Evolutionary conservation across 2,888 invertebrate species (phyloP).

Genomic region (Strigamia crassipes): DNA sequence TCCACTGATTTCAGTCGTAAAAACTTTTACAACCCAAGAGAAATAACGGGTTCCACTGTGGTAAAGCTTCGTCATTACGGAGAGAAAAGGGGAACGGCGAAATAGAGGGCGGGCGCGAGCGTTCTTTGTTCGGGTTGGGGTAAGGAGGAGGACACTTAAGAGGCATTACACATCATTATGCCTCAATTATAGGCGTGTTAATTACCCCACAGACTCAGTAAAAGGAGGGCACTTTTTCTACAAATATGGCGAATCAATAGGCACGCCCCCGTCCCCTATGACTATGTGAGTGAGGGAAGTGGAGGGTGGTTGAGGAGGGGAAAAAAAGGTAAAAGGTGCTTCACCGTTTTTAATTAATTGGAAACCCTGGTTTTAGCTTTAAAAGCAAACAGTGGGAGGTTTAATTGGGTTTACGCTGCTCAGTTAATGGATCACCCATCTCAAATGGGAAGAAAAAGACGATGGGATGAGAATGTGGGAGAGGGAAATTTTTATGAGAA

Average conservation of each 20-base stretch:
- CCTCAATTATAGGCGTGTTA: slow-evolving; percentile 39
- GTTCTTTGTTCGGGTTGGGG: slow-evolving; percentile 21
- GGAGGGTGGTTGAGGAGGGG: neutral
- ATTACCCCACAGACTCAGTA: slow-evolving; percentile 24
- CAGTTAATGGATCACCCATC: slow-evolving; percentile 21
- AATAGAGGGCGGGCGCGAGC: slow-evolving; percentile 16
- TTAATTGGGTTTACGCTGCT: slow-evolving; percentile 21
- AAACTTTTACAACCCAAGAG: slow-evolving; percentile 41
- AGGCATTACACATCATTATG: slow-evolving; percentile 25
- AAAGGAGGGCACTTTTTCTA: slow-evolving; percentile 21
- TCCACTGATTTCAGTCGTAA: slow-evolving; percentile 32
- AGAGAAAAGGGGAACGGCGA: slow-evolving; percentile 19
- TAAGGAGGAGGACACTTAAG: slow-evolving; percentile 24
- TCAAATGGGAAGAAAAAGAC: slow-evolving; percentile 14
- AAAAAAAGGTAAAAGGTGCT: slow-evolving; percentile 21
- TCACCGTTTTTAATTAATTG: slow-evolving; percentile 21
- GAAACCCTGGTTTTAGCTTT: slow-evolving; percentile 21
- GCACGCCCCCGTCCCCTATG: slow-evolving; percentile 15
- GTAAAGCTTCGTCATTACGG: slow-evolving; percentile 14
- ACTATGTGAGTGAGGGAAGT: slow-evolving; percentile 8
- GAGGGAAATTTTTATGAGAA: slow-evolving; percentile 16
- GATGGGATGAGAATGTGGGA: slow-evolving; percentile 11
- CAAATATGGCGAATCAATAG: slow-evolving; percentile 21
- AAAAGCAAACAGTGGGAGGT: slow-evolving; percentile 21
- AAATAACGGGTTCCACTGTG: slow-evolving; percentile 34